phyloP scores from a whole-genome alignment of 1,140 invertebrate species.

The Drosophila kikkawai region DNA sequence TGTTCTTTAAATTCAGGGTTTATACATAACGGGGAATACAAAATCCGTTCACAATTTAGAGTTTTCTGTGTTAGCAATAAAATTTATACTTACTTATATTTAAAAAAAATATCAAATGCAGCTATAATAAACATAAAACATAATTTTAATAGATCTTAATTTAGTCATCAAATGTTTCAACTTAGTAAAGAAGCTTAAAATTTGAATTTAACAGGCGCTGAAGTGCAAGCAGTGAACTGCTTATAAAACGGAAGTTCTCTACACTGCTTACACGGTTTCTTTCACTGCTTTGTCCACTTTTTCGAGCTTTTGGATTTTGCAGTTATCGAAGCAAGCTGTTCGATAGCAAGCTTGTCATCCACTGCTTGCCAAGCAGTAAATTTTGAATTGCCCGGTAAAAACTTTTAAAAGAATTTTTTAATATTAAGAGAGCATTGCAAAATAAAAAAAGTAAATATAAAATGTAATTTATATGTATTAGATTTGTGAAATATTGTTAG shows the following conservation, averaged over 20 bases:
- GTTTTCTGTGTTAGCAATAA: background rate
- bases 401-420: no score
- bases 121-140: background rate
- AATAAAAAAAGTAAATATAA: no score
- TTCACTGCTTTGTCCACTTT: no score
- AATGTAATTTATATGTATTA: no score
- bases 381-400: background rate
- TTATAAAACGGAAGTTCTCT: background rate
- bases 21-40: background rate
- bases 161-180: background rate
- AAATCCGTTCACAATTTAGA: background rate
- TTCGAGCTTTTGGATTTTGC: no score
- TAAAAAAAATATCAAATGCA: background rate
- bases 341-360: background rate
- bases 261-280: background rate
- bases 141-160: background rate
- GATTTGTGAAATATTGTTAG: no score
- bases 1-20: background rate
- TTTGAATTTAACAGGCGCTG: background rate
- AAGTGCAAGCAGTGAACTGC: background rate
- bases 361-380: background rate
- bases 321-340: background rate
- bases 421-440: no score
- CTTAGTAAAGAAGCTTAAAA: background rate
- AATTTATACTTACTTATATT: background rate